These are phyloP conservation scores for Azemiops feae DNA, from an alignment of 2,113 vertebrate species.

Conservation along the genomic window DNA sequence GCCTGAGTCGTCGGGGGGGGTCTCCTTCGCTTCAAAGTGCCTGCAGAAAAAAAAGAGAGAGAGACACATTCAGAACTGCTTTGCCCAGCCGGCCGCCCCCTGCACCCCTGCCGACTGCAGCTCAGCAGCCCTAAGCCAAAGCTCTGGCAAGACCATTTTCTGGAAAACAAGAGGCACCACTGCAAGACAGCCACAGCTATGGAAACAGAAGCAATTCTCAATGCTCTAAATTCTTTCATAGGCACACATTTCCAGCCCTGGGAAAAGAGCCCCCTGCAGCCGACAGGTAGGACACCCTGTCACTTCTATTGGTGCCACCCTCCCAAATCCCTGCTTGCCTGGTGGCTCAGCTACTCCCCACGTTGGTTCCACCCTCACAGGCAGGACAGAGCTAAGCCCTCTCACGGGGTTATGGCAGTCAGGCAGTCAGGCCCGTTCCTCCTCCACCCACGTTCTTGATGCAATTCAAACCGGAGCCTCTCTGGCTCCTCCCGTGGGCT, in stretches of 20 bases:
- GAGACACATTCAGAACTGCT: not conserved
- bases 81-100: not conserved
- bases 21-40: slow-evolving; percentile 90
- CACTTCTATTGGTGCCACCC: not conserved
- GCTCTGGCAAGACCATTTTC: not conserved
- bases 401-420: not conserved
- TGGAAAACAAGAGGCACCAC: not conserved
- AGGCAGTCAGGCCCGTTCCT: not conserved
- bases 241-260: not conserved
- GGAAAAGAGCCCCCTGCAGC: too few species aligned
- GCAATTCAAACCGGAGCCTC: not conserved
- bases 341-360: not conserved
- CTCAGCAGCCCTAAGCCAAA: not conserved
- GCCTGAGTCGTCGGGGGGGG: slow-evolving; percentile 82
- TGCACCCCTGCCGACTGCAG: not conserved
- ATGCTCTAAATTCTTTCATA: not conserved
- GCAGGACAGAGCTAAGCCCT: not conserved
- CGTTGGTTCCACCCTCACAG: not conserved
- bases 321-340: not conserved
- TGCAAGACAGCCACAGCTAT: not conserved
- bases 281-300: too few species aligned
- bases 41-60: slow-evolving; percentile 58
- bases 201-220: not conserved
- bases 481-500: not conserved
- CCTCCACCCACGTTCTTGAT: not conserved